Percentiles rank a stretch among this genome's conserved stretches.
Conservation (phyloP, 92 coral and sea anemone genomes). For the Phenganax marumi region DNA sequence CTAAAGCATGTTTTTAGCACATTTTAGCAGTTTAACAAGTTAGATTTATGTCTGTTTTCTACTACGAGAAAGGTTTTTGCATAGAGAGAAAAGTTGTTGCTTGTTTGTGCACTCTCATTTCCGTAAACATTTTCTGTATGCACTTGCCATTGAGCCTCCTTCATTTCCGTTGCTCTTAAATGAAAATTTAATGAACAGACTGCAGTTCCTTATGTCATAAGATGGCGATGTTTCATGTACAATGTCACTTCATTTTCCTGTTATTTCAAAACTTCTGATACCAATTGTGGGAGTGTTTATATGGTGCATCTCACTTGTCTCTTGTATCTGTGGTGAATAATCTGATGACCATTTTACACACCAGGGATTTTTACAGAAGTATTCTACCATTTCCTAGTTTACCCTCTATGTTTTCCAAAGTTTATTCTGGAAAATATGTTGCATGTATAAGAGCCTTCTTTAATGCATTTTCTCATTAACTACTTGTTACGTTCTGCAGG, state of each 20-base stretch:
- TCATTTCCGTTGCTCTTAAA: not conserved
- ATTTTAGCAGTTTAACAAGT: not conserved
- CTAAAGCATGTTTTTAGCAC: not conserved
- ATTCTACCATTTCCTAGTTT: no score
- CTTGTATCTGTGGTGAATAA: not conserved
- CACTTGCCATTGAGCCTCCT: not conserved
- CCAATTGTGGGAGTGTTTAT: no score
- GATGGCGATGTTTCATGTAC: no score
- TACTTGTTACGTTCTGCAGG: conserved; percentile 11
- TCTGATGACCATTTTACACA: no score
- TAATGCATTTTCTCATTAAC: not conserved
- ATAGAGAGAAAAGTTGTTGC: not conserved
- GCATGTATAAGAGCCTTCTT: no score
- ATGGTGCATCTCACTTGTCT: not conserved
- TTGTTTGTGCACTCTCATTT: not conserved
- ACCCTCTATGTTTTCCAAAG: no score
- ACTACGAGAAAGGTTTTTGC: not conserved
- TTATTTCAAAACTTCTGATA: no score
- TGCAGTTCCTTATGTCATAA: no score
- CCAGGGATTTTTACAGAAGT: no score
- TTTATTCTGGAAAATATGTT: no score
- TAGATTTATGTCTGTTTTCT: not conserved
- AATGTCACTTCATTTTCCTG: no score
- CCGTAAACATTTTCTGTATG: conserved; percentile 14
- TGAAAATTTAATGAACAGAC: no score